Evolutionary conservation across 2,888 invertebrate species (phyloP).

Genomic region (Aphidoletes aphidimyza): DNA sequence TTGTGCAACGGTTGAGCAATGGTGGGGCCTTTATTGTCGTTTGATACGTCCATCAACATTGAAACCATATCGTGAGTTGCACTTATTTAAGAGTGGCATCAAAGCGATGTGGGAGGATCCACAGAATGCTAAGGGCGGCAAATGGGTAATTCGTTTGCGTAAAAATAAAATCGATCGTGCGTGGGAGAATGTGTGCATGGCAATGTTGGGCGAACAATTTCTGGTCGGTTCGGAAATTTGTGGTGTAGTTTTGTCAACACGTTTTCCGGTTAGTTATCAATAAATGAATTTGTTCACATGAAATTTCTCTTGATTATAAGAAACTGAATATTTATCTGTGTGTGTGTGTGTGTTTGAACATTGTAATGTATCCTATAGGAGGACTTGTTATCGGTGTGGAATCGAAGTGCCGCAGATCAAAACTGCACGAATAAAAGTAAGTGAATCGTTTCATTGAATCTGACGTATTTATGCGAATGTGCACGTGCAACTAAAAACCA

Average conservation of each 20-base stretch:
- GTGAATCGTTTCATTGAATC: not conserved
- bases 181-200: slow-evolving; percentile 98
- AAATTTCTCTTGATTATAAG: too few species aligned
- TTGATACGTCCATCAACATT: slow-evolving; percentile 89
- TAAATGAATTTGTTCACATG: not conserved
- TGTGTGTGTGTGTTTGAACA: not conserved
- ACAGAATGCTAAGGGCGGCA: slow-evolving; percentile 95
- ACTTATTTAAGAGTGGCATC: slow-evolving; percentile 96
- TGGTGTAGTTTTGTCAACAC: slow-evolving; percentile 94
- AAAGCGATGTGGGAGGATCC: slow-evolving; percentile 99
- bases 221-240: slow-evolving; percentile 98
- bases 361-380: slow-evolving; percentile 71
- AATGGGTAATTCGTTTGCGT: slow-evolving; percentile 95
- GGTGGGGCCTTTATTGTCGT: slow-evolving; percentile 96
- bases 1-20: slow-evolving; percentile 94
- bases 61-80: slow-evolving; percentile 91
- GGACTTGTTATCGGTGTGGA: slow-evolving; percentile 97
- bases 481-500: not conserved
- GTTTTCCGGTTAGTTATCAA: slow-evolving; percentile 77
- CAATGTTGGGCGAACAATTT: slow-evolving; percentile 98
- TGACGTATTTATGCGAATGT: not conserved
- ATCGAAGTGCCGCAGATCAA: slow-evolving; percentile 91
- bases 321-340: not conserved
- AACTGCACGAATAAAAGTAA: slow-evolving; percentile 82
- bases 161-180: slow-evolving; percentile 95